Base-by-base conservation (phyloP, 2,113 vertebrate species). In the Malurus cyaneus region DNA sequence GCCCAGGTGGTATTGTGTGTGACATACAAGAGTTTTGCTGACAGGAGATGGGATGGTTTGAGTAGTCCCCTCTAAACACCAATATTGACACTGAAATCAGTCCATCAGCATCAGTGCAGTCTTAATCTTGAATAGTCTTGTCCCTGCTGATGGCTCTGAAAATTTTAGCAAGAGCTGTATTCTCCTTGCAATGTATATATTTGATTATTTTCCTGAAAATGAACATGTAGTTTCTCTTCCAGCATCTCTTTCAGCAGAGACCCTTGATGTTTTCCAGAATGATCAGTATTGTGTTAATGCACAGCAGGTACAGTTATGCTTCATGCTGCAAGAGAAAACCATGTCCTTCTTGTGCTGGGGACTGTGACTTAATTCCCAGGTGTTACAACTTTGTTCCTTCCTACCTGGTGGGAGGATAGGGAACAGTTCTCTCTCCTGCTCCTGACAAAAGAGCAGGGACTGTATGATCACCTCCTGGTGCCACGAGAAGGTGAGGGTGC, bases 11-110 rank as follows among this genome's bases (percentile, higher is more conserved):
- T 80, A 29, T 0, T 79, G 17, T 34, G 24, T 61, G 36, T 4
- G 11, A 49, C 3, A 1, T 23, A 32, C 0, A 0, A n/a, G 36
- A 81, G 19, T 2, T 94, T 71, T 76, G 32, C 71, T 64, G 36
- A 31, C 13, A 19, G 76, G 44, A 66, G 50, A 7, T 56, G 44
- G 28, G 10, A 15, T 36, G 29, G 3, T 5, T 57, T 39, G 44
- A 79, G 29, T 11, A 54, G 14, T 39, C 14, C 4, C 15, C 12
- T 89, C 42, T 69, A 50, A 69, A 81, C n/a, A 52, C 9, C 21
- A 9, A 11, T 7, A 7, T 3, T 73, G 11, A 20, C 41, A 34
- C 5, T 20, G 25, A 49, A 65, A 61, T n/a, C 1, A 1, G 10
- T 36, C 42, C 28, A 39, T 41, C 25, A 57, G 16, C n/a, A 41